phyloP scores from a whole-genome alignment of 1,140 invertebrate species.

The Brachionus koreanus region DNA sequence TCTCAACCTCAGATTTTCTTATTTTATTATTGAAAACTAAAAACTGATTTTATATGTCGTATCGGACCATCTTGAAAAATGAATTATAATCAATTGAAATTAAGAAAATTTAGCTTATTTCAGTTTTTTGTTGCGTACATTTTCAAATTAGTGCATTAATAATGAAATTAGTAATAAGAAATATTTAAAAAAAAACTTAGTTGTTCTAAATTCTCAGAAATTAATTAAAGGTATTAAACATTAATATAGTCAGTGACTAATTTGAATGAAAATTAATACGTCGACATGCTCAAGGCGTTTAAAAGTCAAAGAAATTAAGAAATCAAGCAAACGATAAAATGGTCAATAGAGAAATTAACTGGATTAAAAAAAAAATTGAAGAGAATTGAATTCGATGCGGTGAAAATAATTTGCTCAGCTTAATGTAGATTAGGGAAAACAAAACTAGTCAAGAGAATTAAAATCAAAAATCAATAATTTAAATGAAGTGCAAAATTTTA shows the following conservation, averaged over 20 bases:
- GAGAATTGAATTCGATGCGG: not conserved
- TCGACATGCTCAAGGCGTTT: not conserved
- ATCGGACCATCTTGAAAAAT: no score
- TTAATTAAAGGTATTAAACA: not conserved
- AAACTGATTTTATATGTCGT: no score
- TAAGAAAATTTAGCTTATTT: no score
- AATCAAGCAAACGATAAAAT: conserved; percentile 9
- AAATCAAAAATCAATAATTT: conserved; percentile 1
- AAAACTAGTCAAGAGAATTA: not conserved
- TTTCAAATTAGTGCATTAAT: no score
- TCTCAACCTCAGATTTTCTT: no score
- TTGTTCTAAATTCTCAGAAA: not conserved
- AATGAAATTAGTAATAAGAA: not conserved
- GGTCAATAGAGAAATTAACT: conserved; percentile 1
- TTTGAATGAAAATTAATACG: not conserved
- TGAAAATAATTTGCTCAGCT: not conserved
- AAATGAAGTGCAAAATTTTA: conserved; percentile 3
- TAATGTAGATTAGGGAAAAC: conserved; percentile 1
- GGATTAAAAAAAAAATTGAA: not conserved
- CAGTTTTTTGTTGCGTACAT: no score
- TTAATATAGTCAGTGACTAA: not conserved
- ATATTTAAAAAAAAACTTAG: not conserved
- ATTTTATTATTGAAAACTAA: no score
- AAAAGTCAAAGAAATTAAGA: not conserved
- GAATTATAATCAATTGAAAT: no score